Evolutionary conservation across 2,797 vertebrate genomes (phyloP).

Genomic region (Gouania willdenowi): DNA sequence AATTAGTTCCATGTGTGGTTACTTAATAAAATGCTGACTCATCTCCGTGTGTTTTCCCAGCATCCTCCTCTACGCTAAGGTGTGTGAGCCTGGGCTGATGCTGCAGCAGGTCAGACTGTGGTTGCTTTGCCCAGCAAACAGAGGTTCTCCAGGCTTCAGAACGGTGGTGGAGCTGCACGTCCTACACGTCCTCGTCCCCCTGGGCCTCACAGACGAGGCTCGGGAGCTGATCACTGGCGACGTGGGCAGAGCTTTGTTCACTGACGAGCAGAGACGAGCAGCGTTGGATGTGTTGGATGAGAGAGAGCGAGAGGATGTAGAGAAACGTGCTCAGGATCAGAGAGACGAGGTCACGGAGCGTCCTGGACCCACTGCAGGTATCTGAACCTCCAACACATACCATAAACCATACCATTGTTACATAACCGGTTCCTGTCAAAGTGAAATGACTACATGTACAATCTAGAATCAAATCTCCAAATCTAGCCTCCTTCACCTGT

Average conservation of each 20-base stretch:
- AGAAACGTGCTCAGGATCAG: background rate
- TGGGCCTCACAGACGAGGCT: constrained; percentile 75
- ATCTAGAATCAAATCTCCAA: no score
- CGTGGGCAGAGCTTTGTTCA: constrained; percentile 53
- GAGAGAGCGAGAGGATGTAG: constrained; percentile 23
- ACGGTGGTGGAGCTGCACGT: constrained; percentile 83
- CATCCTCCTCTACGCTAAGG: constrained; percentile 87
- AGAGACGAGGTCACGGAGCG: constrained; percentile 6
- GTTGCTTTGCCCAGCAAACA: constrained; percentile 73
- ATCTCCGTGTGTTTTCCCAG: constrained; percentile 57
- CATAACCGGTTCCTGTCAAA: no score
- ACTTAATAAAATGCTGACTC: no score
- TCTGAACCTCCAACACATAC: background rate
- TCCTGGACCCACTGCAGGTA: constrained; percentile 51
- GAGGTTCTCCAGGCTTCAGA: constrained; percentile 60
- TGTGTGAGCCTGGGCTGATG: constrained; percentile 77
- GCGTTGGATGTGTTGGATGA: constrained; percentile 60
- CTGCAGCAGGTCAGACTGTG: constrained; percentile 77
- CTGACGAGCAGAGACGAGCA: constrained; percentile 64
- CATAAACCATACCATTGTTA: no score
- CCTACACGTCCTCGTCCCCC: constrained; percentile 78
- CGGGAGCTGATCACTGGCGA: constrained; percentile 72
- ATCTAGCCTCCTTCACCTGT: no score
- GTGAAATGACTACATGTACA: no score
- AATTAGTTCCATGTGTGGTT: no score